phyloP scores from a whole-genome alignment of 2,888 invertebrate species.

The Hetaerina titia region DNA sequence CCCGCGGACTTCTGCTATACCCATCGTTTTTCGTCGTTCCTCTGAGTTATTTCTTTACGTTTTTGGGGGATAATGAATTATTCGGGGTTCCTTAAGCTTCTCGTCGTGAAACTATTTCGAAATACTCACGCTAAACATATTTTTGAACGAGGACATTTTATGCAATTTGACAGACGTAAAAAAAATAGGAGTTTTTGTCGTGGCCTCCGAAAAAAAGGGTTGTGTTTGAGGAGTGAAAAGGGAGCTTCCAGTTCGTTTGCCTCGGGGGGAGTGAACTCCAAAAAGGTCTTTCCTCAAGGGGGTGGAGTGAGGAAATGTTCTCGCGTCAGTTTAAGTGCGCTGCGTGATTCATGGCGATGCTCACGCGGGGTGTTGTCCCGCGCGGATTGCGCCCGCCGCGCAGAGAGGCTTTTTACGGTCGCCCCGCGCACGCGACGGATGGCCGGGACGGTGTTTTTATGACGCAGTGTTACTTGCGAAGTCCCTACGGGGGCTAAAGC shows the following conservation, averaged over 20 bases:
- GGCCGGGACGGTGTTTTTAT: background rate
- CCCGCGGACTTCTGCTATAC: background rate
- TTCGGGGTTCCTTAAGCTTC: background rate
- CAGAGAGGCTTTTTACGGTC: background rate
- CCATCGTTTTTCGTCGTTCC: background rate
- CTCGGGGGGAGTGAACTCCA: background rate
- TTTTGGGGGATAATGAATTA: too few relatives aligned
- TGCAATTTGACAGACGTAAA: background rate
- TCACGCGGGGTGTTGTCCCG: background rate
- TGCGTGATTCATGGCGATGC: background rate
- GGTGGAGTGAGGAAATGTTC: background rate
- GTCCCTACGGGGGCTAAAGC: background rate
- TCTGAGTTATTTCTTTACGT: background rate
- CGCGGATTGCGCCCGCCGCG: background rate
- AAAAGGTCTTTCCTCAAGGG: background rate
- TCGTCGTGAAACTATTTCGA: background rate
- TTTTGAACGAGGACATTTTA: background rate
- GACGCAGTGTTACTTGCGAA: background rate
- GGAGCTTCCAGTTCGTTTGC: background rate
- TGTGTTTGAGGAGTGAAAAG: background rate
- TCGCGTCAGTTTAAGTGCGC: background rate
- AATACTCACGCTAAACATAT: background rate
- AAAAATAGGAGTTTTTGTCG: background rate
- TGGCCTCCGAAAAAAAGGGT: background rate
- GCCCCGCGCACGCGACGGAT: background rate